Conservation (phyloP, 2,797 vertebrate genomes). For the Myotis planiceps region DNA sequence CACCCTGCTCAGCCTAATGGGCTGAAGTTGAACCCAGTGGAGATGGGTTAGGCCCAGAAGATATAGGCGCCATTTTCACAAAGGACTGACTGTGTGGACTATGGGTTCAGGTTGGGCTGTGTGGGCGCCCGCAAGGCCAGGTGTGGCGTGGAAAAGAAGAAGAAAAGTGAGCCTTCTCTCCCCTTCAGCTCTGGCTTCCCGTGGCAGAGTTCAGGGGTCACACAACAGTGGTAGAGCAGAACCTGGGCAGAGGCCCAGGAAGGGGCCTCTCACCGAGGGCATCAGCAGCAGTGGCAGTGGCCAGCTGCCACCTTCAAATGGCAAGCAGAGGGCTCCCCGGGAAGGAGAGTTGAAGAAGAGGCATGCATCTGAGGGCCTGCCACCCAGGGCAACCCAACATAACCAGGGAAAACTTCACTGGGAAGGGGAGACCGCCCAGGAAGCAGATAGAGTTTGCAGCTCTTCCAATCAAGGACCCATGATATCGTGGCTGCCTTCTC, state of each 20-base stretch:
- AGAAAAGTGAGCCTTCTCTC: background rate
- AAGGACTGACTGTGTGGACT: background rate
- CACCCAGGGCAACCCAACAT: background rate
- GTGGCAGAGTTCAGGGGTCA: background rate
- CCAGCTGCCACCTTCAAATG: background rate
- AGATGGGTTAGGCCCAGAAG: background rate
- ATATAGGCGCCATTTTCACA: background rate
- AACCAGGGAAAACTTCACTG: background rate
- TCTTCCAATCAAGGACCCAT: background rate
- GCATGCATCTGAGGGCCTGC: background rate
- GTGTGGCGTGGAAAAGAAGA: too few relatives aligned
- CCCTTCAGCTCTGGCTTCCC: background rate
- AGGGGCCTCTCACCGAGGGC: background rate
- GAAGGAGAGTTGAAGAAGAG: background rate
- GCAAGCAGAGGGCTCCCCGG: background rate
- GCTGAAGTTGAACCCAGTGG: background rate
- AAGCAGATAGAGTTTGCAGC: background rate
- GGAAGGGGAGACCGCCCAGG: background rate
- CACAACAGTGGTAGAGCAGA: rapidly evolving
- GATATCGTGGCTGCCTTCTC: rapidly evolving
- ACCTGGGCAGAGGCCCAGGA: background rate
- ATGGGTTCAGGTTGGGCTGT: background rate
- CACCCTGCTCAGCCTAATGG: background rate
- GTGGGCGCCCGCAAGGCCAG: background rate
- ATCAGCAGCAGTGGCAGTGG: background rate